These are phyloP conservation scores for Lamellibrachia satsuma DNA, from an alignment of 2,888 invertebrate species.

Conservation along the genomic window DNA sequence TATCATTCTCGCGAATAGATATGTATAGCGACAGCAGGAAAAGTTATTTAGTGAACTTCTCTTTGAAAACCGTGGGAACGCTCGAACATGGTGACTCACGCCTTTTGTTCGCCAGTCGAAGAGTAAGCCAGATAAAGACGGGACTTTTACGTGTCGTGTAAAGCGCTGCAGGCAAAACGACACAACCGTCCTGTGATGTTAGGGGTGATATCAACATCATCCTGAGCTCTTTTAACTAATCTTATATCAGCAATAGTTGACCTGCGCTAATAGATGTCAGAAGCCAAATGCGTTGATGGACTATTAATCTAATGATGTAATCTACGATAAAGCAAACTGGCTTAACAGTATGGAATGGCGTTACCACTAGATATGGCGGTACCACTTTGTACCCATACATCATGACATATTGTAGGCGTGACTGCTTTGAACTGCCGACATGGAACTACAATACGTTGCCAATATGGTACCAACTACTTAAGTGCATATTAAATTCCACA, in stretches of 20 bases:
- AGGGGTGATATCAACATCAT: neutral
- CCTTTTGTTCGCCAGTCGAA: neutral
- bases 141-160: neutral
- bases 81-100: neutral
- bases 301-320: neutral
- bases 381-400: neutral
- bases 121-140: neutral
- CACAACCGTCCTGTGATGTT: neutral
- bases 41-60: neutral
- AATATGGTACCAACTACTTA: neutral
- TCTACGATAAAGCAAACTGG: neutral
- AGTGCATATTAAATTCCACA: neutral
- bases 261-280: neutral
- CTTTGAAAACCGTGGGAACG: conserved; percentile 6
- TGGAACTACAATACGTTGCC: neutral
- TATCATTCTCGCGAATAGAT: neutral
- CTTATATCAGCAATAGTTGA: neutral
- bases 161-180: neutral
- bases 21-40: neutral
- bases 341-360: neutral
- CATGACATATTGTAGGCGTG: neutral
- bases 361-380: neutral
- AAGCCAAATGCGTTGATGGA: neutral
- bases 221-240: neutral
- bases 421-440: neutral